phyloP scores from a whole-genome alignment of 2,888 invertebrate genomes.

The Diarsia brunnea region DNA sequence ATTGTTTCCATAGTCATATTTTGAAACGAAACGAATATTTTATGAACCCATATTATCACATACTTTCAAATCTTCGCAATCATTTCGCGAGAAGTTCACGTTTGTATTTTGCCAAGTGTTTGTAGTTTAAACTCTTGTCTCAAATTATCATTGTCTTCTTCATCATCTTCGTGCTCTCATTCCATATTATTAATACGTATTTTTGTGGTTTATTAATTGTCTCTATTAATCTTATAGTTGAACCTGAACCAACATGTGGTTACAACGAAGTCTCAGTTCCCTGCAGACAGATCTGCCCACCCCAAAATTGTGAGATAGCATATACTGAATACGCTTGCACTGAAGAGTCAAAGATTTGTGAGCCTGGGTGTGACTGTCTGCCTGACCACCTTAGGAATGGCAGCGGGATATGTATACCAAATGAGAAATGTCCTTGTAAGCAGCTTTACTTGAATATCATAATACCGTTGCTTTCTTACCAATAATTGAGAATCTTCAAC shows the following conservation, averaged over 20 bases:
- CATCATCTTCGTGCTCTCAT: not conserved
- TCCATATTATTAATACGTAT: not conserved
- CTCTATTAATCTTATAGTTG: slow-evolving; percentile 19
- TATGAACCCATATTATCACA: no score
- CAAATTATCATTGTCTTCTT: not conserved
- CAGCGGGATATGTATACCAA: slow-evolving; percentile 70
- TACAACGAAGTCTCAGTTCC: slow-evolving; percentile 69
- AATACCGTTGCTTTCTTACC: not conserved
- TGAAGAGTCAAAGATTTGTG: slow-evolving; percentile 56
- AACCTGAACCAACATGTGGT: slow-evolving; percentile 60
- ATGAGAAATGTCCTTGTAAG: slow-evolving; percentile 70
- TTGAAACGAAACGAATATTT: no score
- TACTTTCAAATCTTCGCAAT: no score
- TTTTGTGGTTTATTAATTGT: not conserved
- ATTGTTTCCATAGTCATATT: no score
- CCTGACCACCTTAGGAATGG: slow-evolving; percentile 69
- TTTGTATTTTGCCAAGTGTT: not conserved
- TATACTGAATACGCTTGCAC: slow-evolving; percentile 70
- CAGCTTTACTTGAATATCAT: not conserved
- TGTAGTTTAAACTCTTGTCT: not conserved
- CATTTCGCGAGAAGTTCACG: no score
- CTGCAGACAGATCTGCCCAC: slow-evolving; percentile 73
- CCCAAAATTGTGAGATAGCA: slow-evolving; percentile 71
- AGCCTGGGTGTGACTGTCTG: slow-evolving; percentile 74
- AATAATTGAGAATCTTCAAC: no score